Evolutionary conservation across 2,113 vertebrate species (phyloP), one percentile per base, ranked within the genome.

Genomic region (Antigone vipio): DNA sequence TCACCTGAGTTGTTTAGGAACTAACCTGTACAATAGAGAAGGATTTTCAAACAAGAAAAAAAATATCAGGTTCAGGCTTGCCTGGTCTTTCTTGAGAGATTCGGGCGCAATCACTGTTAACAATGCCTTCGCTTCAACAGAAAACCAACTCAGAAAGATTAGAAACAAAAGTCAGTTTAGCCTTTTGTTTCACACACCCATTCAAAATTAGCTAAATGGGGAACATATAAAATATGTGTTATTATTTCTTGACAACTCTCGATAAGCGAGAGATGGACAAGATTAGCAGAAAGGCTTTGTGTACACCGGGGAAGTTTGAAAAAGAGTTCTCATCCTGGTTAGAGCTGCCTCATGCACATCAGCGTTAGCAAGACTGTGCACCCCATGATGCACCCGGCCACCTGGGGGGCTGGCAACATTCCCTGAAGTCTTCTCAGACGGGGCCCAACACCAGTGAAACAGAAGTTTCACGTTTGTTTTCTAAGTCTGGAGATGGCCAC

Each of bases 171-270:
- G 80, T 58, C 77, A 73, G 71, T 53, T 96, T 24, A 50, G 72
- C 55, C 81, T 92, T 92, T 97, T 96, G 95, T 95, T 92, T 85
- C 64, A 49, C 50, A 52, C 23, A 42, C 34, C 73, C 78, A 92
- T 95, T 92, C 89, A 95, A 81, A 95, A 92, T 82, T 23, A 91
- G 62, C 62, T 94, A 69, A 94, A 67, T 88, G 89, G 71, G 67
- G 67, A 79, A 85, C 75, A 73, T 59, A 88, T 11, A 68, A 91
- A 95, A 95, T 91, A 69, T 8, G 58, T 38, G 40, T 44, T 81
- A 53, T 88, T 94, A 59, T 55, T 56, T 68, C 90, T 67, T 94
- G 90, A 93, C 92, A 95, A 76, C 66, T 79, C 49, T 75, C 2
- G 59, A 9, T 20, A 83, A 93, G 45, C 2, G 1, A 63, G 89